phyloP scores from a whole-genome alignment of 2,797 vertebrate species.

The Pangasius sanitwongsei region DNA sequence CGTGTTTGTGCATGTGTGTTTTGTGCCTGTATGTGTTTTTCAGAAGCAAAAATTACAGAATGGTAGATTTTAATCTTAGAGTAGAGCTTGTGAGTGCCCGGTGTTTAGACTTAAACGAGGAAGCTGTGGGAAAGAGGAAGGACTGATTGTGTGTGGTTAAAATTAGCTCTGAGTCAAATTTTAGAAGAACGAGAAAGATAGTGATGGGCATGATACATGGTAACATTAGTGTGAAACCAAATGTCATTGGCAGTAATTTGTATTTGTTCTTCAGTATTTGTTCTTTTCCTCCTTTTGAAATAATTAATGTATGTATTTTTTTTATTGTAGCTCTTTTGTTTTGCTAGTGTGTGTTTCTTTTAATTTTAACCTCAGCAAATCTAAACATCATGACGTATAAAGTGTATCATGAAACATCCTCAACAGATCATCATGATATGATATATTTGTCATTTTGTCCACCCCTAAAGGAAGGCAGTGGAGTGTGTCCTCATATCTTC shows the following conservation, averaged over 20 bases:
- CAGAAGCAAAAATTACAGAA: slow-evolving; percentile 13
- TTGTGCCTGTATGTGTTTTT: slow-evolving; percentile 53
- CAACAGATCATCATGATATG: neutral
- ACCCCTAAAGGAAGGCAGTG: neutral
- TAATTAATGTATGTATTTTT: neutral
- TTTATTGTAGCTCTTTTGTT: neutral
- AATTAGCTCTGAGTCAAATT: neutral
- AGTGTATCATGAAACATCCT: neutral
- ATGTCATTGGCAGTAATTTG: neutral
- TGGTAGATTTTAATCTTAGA: slow-evolving; percentile 2
- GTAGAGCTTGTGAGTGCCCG: neutral
- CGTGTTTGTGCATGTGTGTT: slow-evolving; percentile 7
- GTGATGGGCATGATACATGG: neutral
- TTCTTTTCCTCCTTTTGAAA: neutral
- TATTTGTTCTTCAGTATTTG: neutral
- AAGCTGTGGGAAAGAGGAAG: neutral
- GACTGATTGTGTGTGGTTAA: neutral
- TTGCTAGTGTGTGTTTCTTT: neutral
- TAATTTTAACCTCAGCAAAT: neutral
- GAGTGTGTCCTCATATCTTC: slow-evolving; percentile 25
- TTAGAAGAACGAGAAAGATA: neutral
- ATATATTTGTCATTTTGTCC: neutral
- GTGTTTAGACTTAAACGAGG: neutral
- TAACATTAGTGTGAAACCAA: neutral
- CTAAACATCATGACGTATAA: neutral